Base-by-base conservation (phyloP, 2,888 invertebrate genomes). In the Sesamia inferens region DNA sequence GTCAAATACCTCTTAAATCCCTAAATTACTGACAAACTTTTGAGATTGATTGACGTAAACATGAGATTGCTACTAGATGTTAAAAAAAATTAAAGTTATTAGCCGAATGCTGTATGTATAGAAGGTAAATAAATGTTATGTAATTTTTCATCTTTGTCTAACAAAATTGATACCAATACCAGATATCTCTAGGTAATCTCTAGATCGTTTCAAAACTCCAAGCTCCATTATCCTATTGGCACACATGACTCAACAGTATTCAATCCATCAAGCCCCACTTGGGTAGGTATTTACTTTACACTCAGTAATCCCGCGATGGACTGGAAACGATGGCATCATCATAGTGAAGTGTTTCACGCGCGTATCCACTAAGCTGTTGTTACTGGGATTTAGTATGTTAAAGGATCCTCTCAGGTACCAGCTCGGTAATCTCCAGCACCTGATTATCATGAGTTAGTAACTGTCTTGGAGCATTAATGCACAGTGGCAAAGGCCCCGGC, bases 181-280 rank as follows among this genome's bases (percentile, higher is more conserved):
- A 44, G 44, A 11, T 10, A 44, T 3, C 44, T 44, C 11, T 44
- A 44, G 7, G 48, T 48, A 48, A 48, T 48, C 19, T 48, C 48
- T 19, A 24, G 6, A 51, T 7, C 13, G 5, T 44, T 71, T 5
- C 2, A 42, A 48, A 24, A 24, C 14, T 66, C 16, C 31, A 10
- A 44, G 5, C 42, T 14, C 19, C 44, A 22, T 42, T 57, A 62
- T 54, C 19, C 39, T 31, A 58, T 59, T 47, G 55, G 6, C 44
- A 57, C 22, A 44, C 55, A 69, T 77, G 62, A 77, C 22, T 14
- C 62, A 22, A 22, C 57, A 75, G 48, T 62, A 51, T 55, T 22
- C 48, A 57, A 61, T 55, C 55, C 77, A 48, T 13, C 68, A 14
- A 42, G 57, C 55, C 75, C 19, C 55, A 19, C n/a, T 51, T 19